These are phyloP conservation scores for Philereme transversata DNA, from an alignment of 2,888 invertebrate genomes.

Conservation along the genomic window DNA sequence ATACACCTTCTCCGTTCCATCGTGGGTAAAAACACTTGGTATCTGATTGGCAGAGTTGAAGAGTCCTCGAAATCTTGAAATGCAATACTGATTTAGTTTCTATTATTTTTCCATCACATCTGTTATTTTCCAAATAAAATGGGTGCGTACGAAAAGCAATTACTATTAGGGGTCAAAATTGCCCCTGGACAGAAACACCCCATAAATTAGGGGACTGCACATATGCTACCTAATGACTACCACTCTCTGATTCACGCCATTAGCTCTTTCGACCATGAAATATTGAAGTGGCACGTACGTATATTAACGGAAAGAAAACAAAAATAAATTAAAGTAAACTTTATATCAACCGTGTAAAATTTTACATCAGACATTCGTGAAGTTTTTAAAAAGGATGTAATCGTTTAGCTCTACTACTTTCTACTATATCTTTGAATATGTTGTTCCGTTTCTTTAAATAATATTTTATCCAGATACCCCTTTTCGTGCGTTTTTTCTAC, in stretches of 20 bases:
- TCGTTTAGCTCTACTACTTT: no score
- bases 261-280: slow-evolving; percentile 50
- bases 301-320: background rate
- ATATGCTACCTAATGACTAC: slow-evolving; percentile 60
- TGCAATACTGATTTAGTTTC: slow-evolving; percentile 19
- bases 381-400: no score
- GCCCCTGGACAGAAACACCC: slow-evolving; percentile 36
- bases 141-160: slow-evolving; percentile 34
- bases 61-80: slow-evolving; percentile 2
- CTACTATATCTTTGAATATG: no score
- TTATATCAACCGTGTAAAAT: background rate
- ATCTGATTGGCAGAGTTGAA: no score
- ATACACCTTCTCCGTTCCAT: no score
- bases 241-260: slow-evolving; percentile 48
- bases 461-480: no score
- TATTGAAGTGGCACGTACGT: slow-evolving; percentile 44
- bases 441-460: no score
- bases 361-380: no score
- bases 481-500: no score
- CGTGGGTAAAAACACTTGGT: background rate
- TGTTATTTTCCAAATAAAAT: slow-evolving; percentile 38
- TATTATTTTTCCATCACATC: slow-evolving; percentile 33
- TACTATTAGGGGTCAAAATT: slow-evolving; percentile 37
- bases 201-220: slow-evolving; percentile 39
- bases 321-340: background rate